Evolutionary conservation across 2,888 invertebrate genomes (phyloP).

Genomic region (Tribolium freemani): DNA sequence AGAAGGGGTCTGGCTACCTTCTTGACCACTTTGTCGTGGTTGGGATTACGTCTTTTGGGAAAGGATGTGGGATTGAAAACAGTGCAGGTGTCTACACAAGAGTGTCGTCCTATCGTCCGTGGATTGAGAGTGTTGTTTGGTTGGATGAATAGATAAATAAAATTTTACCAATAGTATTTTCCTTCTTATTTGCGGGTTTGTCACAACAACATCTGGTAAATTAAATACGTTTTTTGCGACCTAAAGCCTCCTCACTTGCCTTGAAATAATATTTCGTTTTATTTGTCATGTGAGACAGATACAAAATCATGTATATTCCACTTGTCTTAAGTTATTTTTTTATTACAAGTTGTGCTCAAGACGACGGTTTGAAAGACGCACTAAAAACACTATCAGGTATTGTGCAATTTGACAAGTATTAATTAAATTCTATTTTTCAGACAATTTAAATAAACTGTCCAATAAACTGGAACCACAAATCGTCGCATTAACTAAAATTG

Average conservation of each 20-base stretch:
- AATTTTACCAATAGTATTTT: too few species aligned
- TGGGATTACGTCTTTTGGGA: slow-evolving; percentile 35
- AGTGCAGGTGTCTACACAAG: slow-evolving; percentile 40
- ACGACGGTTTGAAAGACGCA: slow-evolving; percentile 2
- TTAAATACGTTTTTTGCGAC: background rate
- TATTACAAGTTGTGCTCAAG: background rate
- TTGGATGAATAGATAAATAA: too few species aligned
- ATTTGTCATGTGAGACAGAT: background rate
- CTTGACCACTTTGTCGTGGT: slow-evolving; percentile 14
- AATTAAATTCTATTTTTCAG: slow-evolving; percentile 49
- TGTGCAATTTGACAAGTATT: background rate
- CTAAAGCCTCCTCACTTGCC: background rate
- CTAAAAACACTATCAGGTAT: slow-evolving; percentile 17
- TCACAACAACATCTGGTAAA: slow-evolving; percentile 13
- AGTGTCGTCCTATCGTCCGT: slow-evolving; percentile 27
- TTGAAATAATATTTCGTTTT: background rate
- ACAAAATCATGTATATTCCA: background rate
- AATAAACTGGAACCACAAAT: slow-evolving; percentile 69
- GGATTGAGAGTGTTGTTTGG: slow-evolving; percentile 40
- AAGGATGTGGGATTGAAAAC: slow-evolving; percentile 33
- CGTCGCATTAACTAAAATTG: slow-evolving; percentile 65
- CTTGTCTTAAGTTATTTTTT: background rate
- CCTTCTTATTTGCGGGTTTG: too few species aligned
- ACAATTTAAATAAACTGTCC: slow-evolving; percentile 65
- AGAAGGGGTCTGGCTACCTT: slow-evolving; percentile 43